Conservation (phyloP, 2,797 vertebrate species). For the Glyptemys insculpta region DNA sequence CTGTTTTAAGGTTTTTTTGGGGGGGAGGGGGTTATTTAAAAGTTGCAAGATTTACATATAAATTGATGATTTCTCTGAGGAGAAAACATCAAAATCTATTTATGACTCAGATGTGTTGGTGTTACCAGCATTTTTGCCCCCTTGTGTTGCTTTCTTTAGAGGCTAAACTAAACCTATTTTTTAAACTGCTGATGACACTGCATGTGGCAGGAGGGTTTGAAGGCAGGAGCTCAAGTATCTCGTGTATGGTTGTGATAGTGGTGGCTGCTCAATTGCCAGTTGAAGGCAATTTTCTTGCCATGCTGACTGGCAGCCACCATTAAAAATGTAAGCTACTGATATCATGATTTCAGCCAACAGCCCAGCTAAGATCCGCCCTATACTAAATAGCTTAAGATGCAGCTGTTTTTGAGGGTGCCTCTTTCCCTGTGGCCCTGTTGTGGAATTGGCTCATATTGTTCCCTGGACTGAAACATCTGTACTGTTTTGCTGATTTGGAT, state of each 20-base stretch:
- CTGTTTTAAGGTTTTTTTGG: not conserved
- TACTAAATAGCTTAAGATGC: not conserved
- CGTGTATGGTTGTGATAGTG: not conserved
- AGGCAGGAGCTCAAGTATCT: not conserved
- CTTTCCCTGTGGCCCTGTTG: accelerated
- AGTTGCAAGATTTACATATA: slow-evolving; percentile 2
- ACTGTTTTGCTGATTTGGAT: not conserved
- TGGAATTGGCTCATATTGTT: not conserved
- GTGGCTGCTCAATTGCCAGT: not conserved
- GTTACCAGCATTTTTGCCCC: slow-evolving; percentile 15
- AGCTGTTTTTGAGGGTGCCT: accelerated
- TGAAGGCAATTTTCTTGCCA: not conserved
- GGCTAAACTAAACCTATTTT: slow-evolving; percentile 30
- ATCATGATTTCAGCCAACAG: not conserved
- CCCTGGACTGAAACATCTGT: not conserved
- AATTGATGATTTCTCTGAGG: slow-evolving; percentile 45
- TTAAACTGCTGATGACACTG: not conserved
- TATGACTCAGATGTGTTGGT: not conserved
- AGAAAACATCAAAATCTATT: slow-evolving; percentile 6
- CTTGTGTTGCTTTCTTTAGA: slow-evolving; percentile 42
- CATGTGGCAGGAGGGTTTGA: not conserved
- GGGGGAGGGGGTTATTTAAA: not conserved
- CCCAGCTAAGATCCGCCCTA: not conserved
- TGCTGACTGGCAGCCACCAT: not conserved
- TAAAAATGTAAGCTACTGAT: not conserved